These are phyloP conservation scores for Enchytraeus crypticus DNA, from an alignment of 2,888 invertebrate genomes.

Conservation along the genomic window DNA sequence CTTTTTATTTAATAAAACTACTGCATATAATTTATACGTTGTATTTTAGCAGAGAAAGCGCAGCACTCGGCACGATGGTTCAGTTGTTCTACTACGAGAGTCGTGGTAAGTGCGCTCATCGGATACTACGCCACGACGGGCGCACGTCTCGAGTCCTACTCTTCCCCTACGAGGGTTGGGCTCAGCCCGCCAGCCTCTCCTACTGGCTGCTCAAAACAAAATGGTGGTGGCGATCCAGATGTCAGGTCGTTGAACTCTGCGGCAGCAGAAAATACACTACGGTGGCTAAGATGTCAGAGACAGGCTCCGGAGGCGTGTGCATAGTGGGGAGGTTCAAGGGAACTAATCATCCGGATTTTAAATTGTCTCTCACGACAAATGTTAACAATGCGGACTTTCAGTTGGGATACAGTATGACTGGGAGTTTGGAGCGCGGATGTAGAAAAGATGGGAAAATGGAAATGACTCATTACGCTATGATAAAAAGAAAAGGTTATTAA, in stretches of 20 bases:
- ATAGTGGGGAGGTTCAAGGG: conserved; percentile 62
- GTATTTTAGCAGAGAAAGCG: too few species aligned
- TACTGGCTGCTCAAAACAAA: conserved; percentile 78
- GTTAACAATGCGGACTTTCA: conserved; percentile 77
- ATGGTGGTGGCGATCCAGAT: conserved; percentile 75
- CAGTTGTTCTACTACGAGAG: conserved; percentile 68
- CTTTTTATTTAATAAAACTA: too few species aligned
- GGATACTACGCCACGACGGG: conserved; percentile 70
- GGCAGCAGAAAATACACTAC: conserved; percentile 68
- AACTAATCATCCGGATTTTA: conserved; percentile 34
- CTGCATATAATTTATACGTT: too few species aligned
- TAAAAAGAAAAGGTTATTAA: conserved; percentile 65
- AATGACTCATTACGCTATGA: conserved; percentile 78
- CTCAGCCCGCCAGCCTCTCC: conserved; percentile 72
- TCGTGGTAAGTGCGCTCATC: conserved; percentile 71
- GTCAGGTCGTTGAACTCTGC: conserved; percentile 74
- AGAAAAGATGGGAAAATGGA: conserved; percentile 69
- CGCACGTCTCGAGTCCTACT: conserved; percentile 73
- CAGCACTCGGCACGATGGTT: conserved; percentile 54
- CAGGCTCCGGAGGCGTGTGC: conserved; percentile 64
- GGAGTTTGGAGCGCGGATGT: conserved; percentile 67
- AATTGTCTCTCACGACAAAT: conserved; percentile 69
- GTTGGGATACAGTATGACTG: conserved; percentile 81
- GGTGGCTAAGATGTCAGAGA: conserved; percentile 69
- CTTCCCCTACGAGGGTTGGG: conserved; percentile 82